Percentiles rank a stretch among this genome's conserved stretches.
Conservation (phyloP, 1,140 invertebrate species). For the Leptinotarsa lineolata region DNA sequence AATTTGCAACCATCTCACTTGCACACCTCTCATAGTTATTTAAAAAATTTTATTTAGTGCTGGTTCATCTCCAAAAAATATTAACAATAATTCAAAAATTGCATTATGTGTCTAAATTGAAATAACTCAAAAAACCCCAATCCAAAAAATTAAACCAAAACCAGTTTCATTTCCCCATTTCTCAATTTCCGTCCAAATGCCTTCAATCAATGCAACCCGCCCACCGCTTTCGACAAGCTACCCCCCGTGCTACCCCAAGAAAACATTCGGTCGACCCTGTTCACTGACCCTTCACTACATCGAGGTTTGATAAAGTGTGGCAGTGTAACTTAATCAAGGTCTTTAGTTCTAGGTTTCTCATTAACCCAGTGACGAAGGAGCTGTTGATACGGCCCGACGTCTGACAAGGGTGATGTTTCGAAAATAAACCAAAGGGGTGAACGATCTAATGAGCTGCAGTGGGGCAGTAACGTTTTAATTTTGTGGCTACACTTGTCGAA, state of each 20-base stretch:
- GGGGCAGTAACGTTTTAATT: background rate
- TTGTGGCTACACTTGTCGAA: background rate
- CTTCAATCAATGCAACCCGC: too few relatives aligned
- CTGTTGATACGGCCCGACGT: slow-evolving; percentile 4
- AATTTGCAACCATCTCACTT: too few relatives aligned
- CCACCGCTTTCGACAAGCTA: too few relatives aligned
- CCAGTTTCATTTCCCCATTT: too few relatives aligned
- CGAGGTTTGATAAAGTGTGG: slow-evolving; percentile 12
- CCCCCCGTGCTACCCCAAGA: background rate
- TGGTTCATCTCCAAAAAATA: too few relatives aligned
- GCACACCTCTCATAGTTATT: too few relatives aligned
- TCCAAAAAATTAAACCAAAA: too few relatives aligned
- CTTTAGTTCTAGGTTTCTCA: slow-evolving; percentile 17
- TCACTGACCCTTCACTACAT: background rate
- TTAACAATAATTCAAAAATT: too few relatives aligned
- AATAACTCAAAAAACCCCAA: too few relatives aligned
- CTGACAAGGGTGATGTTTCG: background rate
- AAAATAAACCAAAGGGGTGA: slow-evolving; percentile 4
- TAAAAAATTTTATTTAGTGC: too few relatives aligned
- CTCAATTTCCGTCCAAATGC: too few relatives aligned
- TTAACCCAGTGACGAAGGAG: slow-evolving; percentile 4
- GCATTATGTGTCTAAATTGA: too few relatives aligned
- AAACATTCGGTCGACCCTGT: background rate
- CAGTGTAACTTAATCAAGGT: slow-evolving; percentile 18
- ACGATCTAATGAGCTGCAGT: background rate